These are phyloP conservation scores for Diarsia brunnea DNA, from an alignment of 2,888 invertebrate species.

Conservation along the genomic window DNA sequence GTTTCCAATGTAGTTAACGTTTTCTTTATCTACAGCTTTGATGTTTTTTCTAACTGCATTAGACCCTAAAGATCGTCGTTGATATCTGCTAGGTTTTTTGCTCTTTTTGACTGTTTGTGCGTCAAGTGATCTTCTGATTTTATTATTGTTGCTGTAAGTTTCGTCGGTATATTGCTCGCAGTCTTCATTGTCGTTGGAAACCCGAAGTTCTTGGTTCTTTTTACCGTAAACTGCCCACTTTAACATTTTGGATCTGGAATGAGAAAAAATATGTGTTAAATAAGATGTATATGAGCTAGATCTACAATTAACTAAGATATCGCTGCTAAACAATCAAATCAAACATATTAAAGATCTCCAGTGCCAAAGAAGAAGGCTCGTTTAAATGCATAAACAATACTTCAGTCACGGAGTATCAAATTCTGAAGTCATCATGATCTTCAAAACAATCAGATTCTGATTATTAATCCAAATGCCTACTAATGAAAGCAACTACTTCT, in stretches of 20 bases:
- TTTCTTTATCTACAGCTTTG: slow-evolving; percentile 85
- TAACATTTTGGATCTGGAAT: slow-evolving; percentile 89
- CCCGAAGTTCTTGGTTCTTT: slow-evolving; percentile 83
- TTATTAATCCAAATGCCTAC: slow-evolving; percentile 3
- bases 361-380: neutral
- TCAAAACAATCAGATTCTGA: neutral
- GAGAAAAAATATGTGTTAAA: slow-evolving; percentile 47
- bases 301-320: neutral
- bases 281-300: neutral
- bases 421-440: neutral
- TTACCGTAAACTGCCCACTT: slow-evolving; percentile 92
- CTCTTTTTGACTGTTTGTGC: slow-evolving; percentile 84
- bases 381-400: neutral
- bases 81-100: slow-evolving; percentile 87
- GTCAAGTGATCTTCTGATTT: slow-evolving; percentile 83
- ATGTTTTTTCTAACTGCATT: slow-evolving; percentile 81
- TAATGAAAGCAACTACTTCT: slow-evolving; percentile 23
- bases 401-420: neutral
- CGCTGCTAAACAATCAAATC: neutral
- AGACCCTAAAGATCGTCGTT: slow-evolving; percentile 84
- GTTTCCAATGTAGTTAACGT: slow-evolving; percentile 88
- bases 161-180: slow-evolving; percentile 72
- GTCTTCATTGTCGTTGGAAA: slow-evolving; percentile 71
- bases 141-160: slow-evolving; percentile 72
- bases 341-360: neutral